Evolutionary conservation across 2,797 vertebrate species (phyloP).

Genomic region (Mareca strepera): DNA sequence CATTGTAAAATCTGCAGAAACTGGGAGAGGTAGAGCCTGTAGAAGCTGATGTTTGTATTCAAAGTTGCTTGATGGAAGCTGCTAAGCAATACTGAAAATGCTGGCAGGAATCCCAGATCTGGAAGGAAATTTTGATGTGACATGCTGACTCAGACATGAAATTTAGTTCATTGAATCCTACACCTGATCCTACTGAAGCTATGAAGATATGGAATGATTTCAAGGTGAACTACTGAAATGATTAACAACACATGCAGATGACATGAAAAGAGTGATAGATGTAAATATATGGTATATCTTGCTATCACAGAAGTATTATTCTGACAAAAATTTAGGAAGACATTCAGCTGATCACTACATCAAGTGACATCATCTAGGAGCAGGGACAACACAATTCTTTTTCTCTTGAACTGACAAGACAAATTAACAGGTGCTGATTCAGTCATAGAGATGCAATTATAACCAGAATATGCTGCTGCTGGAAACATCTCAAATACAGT

Average conservation of each 20-base stretch:
- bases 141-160: constrained; percentile 61
- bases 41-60: constrained; percentile 30
- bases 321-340: neutral
- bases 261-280: neutral
- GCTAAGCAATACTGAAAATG: constrained; percentile 39
- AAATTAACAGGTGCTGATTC: neutral
- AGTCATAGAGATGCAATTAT: neutral
- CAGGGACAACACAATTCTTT: neutral
- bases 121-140: constrained; percentile 33
- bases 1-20: neutral
- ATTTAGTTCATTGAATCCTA: constrained; percentile 1
- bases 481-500: neutral
- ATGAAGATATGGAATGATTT: neutral
- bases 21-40: neutral
- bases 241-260: neutral
- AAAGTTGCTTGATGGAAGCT: constrained; percentile 36
- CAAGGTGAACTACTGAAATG: neutral
- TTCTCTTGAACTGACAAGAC: neutral
- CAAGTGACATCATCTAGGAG: neutral
- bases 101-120: constrained; percentile 61
- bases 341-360: neutral
- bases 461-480: neutral
- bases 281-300: neutral
- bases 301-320: neutral
- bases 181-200: constrained; percentile 23